These are phyloP conservation scores for Amblyraja radiata DNA, from an alignment of 2,797 vertebrate genomes.

Conservation along the genomic window DNA sequence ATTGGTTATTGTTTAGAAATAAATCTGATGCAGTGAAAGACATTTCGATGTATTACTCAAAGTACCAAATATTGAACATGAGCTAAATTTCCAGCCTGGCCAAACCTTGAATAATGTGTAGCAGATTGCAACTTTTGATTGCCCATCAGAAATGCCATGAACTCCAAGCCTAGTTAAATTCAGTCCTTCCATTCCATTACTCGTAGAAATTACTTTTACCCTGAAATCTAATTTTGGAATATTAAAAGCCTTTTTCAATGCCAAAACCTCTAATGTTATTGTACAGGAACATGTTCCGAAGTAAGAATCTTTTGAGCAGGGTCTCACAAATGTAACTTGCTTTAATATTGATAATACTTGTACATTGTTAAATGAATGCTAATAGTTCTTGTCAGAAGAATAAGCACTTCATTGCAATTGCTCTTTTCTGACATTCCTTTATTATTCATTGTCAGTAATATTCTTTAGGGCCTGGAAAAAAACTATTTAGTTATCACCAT, in stretches of 20 bases:
- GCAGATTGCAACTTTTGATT: background rate
- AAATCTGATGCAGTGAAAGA: background rate
- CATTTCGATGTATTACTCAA: background rate
- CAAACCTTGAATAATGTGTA: too few species aligned
- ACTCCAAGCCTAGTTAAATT: background rate
- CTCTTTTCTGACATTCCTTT: background rate
- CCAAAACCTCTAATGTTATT: background rate
- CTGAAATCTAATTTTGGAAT: background rate
- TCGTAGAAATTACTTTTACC: background rate
- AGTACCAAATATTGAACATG: too few species aligned
- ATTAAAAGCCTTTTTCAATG: background rate
- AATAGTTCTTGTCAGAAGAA: background rate
- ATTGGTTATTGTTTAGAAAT: background rate
- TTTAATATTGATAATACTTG: background rate
- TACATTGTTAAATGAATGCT: background rate
- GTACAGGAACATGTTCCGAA: background rate
- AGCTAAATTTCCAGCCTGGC: background rate
- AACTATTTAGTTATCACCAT: background rate
- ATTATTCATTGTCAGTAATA: background rate
- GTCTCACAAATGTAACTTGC: background rate
- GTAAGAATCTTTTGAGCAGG: background rate
- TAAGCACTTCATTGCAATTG: background rate
- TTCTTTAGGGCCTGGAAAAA: background rate
- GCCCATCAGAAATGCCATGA: background rate
- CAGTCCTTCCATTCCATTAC: background rate